These are phyloP conservation scores for Pelosia muscerda DNA, from an alignment of 2,888 invertebrate species.

Conservation along the genomic window DNA sequence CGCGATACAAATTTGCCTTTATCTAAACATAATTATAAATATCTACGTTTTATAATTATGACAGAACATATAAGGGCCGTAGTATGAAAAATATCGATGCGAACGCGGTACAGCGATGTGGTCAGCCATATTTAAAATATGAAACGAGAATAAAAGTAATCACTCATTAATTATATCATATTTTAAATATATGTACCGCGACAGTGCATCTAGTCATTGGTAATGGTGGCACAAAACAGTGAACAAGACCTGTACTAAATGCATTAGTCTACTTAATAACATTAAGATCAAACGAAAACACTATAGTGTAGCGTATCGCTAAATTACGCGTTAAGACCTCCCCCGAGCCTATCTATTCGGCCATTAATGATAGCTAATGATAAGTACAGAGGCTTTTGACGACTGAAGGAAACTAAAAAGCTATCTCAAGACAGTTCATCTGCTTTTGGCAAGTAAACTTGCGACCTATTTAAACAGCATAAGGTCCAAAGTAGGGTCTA, in stretches of 20 bases:
- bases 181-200: neutral
- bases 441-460: neutral
- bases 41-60: neutral
- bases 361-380: neutral
- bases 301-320: neutral
- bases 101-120: neutral
- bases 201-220: neutral
- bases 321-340: neutral
- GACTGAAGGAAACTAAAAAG: neutral
- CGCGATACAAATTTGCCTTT: slow-evolving; percentile 3
- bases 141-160: neutral
- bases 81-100: neutral
- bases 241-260: slow-evolving; percentile 4
- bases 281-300: neutral
- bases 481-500: neutral
- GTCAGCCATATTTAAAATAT: neutral
- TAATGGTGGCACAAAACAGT: neutral
- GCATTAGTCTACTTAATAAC: slow-evolving; percentile 1
- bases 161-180: neutral
- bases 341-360: neutral
- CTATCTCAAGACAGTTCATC: neutral
- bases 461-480: neutral
- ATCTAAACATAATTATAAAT: slow-evolving; percentile 20
- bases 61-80: neutral
- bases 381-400: neutral